Percentiles rank a stretch among this genome's conserved stretches.
Evolutionary conservation across 2,113 vertebrate genomes (phyloP).

Genomic region (Petrocephalus microphthalmus): DNA sequence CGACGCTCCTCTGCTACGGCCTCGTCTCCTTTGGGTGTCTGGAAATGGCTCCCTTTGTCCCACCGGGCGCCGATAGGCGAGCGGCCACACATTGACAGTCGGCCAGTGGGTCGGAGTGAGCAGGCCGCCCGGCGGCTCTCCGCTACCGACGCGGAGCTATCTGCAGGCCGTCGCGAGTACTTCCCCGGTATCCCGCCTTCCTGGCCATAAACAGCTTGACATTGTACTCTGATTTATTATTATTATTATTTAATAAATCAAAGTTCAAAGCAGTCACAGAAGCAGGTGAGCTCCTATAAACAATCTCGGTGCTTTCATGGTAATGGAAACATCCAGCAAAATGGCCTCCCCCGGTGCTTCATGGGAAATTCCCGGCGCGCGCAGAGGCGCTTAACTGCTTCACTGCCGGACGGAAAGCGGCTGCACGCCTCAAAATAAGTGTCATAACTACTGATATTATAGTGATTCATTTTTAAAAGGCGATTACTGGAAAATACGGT

Average conservation of each 20-base stretch:
- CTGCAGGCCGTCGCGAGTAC: neutral
- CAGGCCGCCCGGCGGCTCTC: neutral
- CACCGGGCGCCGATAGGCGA: neutral
- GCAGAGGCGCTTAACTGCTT: neutral
- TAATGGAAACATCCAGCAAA: constrained; percentile 12
- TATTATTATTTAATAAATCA: neutral
- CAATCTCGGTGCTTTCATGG: constrained; percentile 14
- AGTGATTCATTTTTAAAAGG: neutral
- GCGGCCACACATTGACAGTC: constrained; percentile 7
- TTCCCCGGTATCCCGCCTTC: neutral
- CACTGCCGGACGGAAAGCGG: neutral
- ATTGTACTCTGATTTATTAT: neutral
- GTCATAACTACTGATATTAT: neutral
- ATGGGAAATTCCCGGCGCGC: constrained; percentile 12
- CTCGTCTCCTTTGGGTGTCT: neutral
- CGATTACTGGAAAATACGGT: neutral
- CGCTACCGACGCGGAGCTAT: constrained; percentile 7
- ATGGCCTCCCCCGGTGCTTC: constrained; percentile 24
- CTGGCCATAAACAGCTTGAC: constrained; percentile 6
- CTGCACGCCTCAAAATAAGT: neutral
- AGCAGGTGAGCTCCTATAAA: constrained; percentile 13
- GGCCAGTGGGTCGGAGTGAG: neutral
- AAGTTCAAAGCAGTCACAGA: neutral
- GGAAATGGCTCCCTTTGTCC: neutral
- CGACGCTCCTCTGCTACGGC: neutral